Evolutionary conservation across 2,113 vertebrate species (phyloP).

Genomic region (Amphiprion ocellaris): DNA sequence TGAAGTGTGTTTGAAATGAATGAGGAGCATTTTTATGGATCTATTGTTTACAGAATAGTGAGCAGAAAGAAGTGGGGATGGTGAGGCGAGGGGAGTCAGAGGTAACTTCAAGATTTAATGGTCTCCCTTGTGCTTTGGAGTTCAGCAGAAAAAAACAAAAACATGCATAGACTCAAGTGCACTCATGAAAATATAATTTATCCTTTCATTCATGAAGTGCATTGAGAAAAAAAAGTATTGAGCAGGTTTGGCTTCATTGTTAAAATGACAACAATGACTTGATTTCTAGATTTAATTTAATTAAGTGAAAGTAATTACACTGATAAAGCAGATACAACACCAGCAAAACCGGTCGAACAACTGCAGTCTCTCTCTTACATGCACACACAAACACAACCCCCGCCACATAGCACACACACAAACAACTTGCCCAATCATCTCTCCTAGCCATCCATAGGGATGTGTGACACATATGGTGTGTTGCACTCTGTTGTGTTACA

Average conservation of each 20-base stretch:
- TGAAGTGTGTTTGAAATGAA: slow-evolving; percentile 64
- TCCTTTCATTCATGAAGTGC: neutral
- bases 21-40: slow-evolving; percentile 50
- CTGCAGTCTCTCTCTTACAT: neutral
- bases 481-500: slow-evolving; percentile 25
- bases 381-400: neutral
- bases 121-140: slow-evolving; percentile 19
- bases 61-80: slow-evolving; percentile 27
- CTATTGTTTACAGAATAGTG: slow-evolving; percentile 54
- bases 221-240: slow-evolving; percentile 4
- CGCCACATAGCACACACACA: neutral
- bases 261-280: slow-evolving; percentile 27
- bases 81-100: neutral
- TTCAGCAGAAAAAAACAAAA: slow-evolving; percentile 8
- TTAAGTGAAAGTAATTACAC: slow-evolving; percentile 30
- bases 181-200: slow-evolving; percentile 9
- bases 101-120: slow-evolving; percentile 47
- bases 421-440: slow-evolving; percentile 11
- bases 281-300: slow-evolving; percentile 21
- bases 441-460: neutral
- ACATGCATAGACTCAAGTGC: neutral
- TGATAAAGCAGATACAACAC: slow-evolving; percentile 17
- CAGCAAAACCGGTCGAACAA: neutral
- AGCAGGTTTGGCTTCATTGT: neutral
- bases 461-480: slow-evolving; percentile 40